Evolutionary conservation across 2,888 invertebrate genomes (phyloP), one percentile per base, ranked within the genome.

Genomic region (Malthinus flaveolus): DNA sequence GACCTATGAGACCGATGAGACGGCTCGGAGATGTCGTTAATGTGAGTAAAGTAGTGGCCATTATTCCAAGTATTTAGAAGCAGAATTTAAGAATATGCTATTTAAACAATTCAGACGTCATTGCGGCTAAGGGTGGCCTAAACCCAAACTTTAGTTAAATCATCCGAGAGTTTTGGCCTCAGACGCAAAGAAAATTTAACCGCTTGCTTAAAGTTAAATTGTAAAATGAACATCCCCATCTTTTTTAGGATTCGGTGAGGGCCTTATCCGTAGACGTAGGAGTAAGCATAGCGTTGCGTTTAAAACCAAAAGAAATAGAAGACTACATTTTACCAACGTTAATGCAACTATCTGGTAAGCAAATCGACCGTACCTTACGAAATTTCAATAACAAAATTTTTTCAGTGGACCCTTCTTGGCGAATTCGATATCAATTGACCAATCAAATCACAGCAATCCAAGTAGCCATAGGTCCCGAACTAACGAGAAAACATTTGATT

Each of bases 351-450:
- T 13, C 39, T n/a, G 39, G 13, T 39, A 12, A 15, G 63, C 51
- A 47, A 49, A 15, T 39, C 34, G 36, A 7, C 11, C 32, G n/a
- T 8, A 13, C 7, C 4, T 37, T 15, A 36, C 15, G 0, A 7
- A 9, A 37, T 39, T 35, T 42, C 36, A 4, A 34, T 32, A 7
- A 44, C 23, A 1, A 11, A 11, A 1, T 31, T 11, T 68, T n/a
- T 73, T 35, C 49, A 75, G 75, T 62, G 39, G 71, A 72, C 46
- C 32, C 59, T 5, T 76, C 75, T 0, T 77, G 76, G 76, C 71
- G 67, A 56, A 66, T 75, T 2, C 68, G 74, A 6, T 73, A 74
- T 52, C 63, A 66, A 49, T 54, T 76, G 7, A 73, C 75, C 5
- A 59, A 47, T 31, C 63, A 63, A 53, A 70, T 76, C 23, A 67